A percentile compares a stretch with the other conserved stretches of the same genome.
Conservation (phyloP, 2,888 invertebrate species). For the Macrosoma leucophasiata region DNA sequence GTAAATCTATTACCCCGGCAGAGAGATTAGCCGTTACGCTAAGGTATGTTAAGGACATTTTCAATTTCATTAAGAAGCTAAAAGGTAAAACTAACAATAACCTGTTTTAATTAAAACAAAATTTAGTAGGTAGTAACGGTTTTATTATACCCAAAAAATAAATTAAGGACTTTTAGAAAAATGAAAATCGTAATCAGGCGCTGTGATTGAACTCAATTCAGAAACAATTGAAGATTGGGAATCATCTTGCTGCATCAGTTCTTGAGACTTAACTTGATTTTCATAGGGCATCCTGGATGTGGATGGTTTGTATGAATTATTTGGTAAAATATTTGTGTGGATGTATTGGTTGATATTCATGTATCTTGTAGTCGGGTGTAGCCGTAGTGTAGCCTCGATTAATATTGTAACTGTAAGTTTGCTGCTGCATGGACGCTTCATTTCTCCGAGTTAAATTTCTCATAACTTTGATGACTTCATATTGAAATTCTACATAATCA, state of each 20-base stretch:
- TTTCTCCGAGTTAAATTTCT: conserved; percentile 27
- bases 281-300: conserved; percentile 23
- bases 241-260: conserved; percentile 27
- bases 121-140: conserved; percentile 26
- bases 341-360: conserved; percentile 25
- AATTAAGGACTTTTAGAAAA: conserved; percentile 29
- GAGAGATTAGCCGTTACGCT: conserved; percentile 26
- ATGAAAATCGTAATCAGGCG: conserved; percentile 25
- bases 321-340: no score
- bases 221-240: conserved; percentile 25
- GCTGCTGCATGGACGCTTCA: conserved; percentile 21
- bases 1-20: conserved; percentile 27
- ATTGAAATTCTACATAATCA: conserved; percentile 29
- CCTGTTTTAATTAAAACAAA: conserved; percentile 26
- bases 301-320: conserved; percentile 22
- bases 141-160: conserved; percentile 25
- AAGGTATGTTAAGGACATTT: conserved; percentile 21
- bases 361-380: conserved; percentile 23
- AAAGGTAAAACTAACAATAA: conserved; percentile 13
- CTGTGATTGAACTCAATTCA: conserved; percentile 26
- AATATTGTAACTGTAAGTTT: conserved; percentile 20
- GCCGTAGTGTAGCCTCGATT: conserved; percentile 25
- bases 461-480: conserved; percentile 27
- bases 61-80: conserved; percentile 11
- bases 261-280: conserved; percentile 17